Base-by-base conservation (phyloP, 2,888 invertebrate genomes). In the Microplitis manilae region DNA sequence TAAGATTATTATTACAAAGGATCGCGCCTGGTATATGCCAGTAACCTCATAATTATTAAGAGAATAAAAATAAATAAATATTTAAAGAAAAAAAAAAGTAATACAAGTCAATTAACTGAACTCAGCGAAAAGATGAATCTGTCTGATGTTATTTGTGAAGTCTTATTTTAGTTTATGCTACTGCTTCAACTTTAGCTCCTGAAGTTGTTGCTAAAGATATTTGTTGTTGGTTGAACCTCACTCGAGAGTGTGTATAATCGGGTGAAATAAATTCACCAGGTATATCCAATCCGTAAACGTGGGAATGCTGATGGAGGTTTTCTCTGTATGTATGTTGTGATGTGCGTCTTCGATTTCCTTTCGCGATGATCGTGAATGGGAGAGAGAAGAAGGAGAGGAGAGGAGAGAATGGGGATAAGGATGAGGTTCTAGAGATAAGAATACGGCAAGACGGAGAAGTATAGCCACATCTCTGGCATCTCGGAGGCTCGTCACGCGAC, bases 401-500 rank as follows among this genome's bases (percentile, higher is more conserved):
- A 50, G 13, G 50, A 50, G 50, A 9, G 50, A 9, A 8, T 13
- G 50, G 13, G 50, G 50, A 8, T 13, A 13, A 50, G 50, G 50
- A 50, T 50, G 50, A 50, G 50, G 50, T 50, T 50, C 9, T 50
- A 13, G 50, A 50, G 50, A 50, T 50, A 50, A 50, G 13, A 50
- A 9, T 50, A 50, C 2, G 13, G 30, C 2, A 30, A 59, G 64
- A 73, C 40, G 73, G 65, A 73, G 40, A 64, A 73, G 73, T 40
- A 17, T 40, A 41, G 64, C 39, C 64, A 40, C 64, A 20, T 59
- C 38, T 20, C 39, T 39, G 61, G 71, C 71, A 40, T 73, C 50
- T 73, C n/a, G 73, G 40, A 73, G 73, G 76, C 81, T 78, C 82
- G 84, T 86, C 86, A 86, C 85, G 85, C 84, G 85, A 86, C 86